A percentile compares a stretch with the other conserved stretches of the same genome.
These are phyloP conservation scores for Aphidius ervi DNA, from an alignment of 1,140 invertebrate genomes.

Conservation along the genomic window DNA sequence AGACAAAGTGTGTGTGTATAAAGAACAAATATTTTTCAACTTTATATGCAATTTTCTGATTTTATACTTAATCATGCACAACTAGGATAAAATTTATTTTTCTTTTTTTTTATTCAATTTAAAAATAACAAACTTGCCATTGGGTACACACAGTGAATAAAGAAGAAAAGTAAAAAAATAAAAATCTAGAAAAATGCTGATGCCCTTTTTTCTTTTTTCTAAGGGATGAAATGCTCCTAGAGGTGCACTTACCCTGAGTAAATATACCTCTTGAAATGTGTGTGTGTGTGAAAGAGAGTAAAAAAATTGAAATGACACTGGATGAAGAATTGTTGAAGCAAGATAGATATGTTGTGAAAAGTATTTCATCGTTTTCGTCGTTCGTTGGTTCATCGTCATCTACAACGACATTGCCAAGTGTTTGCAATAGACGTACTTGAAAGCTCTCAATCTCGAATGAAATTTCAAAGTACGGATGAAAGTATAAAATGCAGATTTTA, in stretches of 20 bases:
- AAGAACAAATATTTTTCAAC: too few species aligned
- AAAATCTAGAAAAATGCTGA: constrained; percentile 44
- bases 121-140: too few species aligned
- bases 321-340: neutral
- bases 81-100: too few species aligned
- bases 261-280: constrained; percentile 33
- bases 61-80: too few species aligned
- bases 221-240: constrained; percentile 39
- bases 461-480: constrained; percentile 38
- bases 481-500: constrained; percentile 53
- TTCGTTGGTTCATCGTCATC: constrained; percentile 19
- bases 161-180: constrained; percentile 27
- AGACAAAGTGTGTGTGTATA: too few species aligned
- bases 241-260: constrained; percentile 30
- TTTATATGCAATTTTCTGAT: too few species aligned
- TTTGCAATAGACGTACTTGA: constrained; percentile 48
- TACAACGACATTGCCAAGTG: constrained; percentile 36
- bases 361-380: neutral
- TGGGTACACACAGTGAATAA: too few species aligned
- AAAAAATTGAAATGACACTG: constrained; percentile 41
- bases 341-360: constrained; percentile 5
- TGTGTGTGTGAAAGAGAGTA: constrained; percentile 4
- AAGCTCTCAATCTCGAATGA: constrained; percentile 42
- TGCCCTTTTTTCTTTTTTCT: constrained; percentile 19
- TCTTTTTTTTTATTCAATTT: too few species aligned